Conservation (phyloP, 2,888 invertebrate species). For the Nysson spinosus region DNA sequence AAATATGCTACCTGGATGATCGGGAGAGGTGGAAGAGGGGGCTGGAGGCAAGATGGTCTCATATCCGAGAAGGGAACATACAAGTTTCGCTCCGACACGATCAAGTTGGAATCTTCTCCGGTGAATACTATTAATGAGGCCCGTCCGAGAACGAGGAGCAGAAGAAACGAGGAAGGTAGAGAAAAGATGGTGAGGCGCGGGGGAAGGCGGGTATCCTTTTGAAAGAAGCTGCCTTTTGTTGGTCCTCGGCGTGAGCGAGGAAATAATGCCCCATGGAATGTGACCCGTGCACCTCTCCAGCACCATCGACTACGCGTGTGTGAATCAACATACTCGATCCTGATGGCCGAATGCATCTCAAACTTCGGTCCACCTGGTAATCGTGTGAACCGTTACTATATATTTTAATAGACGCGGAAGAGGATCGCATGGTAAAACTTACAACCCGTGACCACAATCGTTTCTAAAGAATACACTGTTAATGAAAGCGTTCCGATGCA, state of each 20-base stretch:
- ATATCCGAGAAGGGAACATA: constrained; percentile 35
- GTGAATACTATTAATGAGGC: constrained; percentile 76
- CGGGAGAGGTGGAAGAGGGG: too few species aligned
- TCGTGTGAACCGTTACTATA: constrained; percentile 30
- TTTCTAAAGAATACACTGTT: too few species aligned
- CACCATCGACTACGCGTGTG: constrained; percentile 42
- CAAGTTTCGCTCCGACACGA: constrained; percentile 51
- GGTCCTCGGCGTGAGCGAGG: constrained; percentile 67
- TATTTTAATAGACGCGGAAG: constrained; percentile 6
- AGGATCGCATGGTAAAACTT: background rate
- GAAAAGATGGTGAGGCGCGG: constrained; percentile 44
- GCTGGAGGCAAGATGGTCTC: constrained; percentile 29
- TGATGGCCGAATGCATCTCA: constrained; percentile 17
- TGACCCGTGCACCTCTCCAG: constrained; percentile 73
- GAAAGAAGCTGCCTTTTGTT: constrained; percentile 73
- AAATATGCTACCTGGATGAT: constrained; percentile 56
- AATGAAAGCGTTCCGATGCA: too few species aligned
- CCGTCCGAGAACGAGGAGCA: constrained; percentile 53
- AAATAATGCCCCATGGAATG: constrained; percentile 76
- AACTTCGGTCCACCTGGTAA: constrained; percentile 1
- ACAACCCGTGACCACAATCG: too few species aligned
- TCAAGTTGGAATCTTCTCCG: constrained; percentile 65
- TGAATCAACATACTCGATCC: constrained; percentile 63
- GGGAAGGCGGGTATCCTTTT: constrained; percentile 59
- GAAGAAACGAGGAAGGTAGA: constrained; percentile 53